Conservation (phyloP, 2,797 vertebrate species). For the Aplochiton taeniatus region DNA sequence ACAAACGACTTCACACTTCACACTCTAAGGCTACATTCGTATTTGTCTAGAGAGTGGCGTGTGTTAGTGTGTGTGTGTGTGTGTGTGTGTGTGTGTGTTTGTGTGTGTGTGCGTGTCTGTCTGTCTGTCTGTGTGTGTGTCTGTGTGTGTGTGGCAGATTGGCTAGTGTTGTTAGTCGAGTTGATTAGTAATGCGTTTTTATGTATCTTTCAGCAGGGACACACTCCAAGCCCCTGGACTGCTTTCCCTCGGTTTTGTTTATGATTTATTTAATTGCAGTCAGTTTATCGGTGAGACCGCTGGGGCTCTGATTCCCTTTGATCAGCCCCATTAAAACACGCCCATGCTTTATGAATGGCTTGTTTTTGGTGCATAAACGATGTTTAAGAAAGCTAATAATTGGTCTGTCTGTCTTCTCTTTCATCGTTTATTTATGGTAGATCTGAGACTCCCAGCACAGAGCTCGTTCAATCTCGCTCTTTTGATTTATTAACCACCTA, state of each 20-base stretch:
- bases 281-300: conserved; percentile 52
- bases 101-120: background rate
- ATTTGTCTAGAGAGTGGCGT: conserved; percentile 12
- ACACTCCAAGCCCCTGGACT: conserved; percentile 19
- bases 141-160: background rate
- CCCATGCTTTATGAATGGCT: conserved; percentile 58
- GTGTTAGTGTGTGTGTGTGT: no score
- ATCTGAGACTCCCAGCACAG: conserved; percentile 49
- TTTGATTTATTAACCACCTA: conserved; percentile 64
- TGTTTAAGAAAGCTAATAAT: conserved; percentile 77
- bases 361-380: conserved; percentile 65
- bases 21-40: conserved; percentile 11
- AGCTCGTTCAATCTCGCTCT: conserved; percentile 26
- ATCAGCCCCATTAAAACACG: conserved; percentile 56
- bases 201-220: conserved; percentile 32
- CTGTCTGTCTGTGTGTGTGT: no score
- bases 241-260: conserved; percentile 47
- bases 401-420: conserved; percentile 68
- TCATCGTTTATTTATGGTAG: conserved; percentile 73
- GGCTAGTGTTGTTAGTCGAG: background rate
- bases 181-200: conserved; percentile 24
- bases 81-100: no score
- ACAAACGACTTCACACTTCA: conserved; percentile 38
- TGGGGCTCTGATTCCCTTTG: conserved; percentile 56
- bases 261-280: conserved; percentile 62